Conservation (phyloP, 2,888 invertebrate genomes). For the Thumatha senex region DNA sequence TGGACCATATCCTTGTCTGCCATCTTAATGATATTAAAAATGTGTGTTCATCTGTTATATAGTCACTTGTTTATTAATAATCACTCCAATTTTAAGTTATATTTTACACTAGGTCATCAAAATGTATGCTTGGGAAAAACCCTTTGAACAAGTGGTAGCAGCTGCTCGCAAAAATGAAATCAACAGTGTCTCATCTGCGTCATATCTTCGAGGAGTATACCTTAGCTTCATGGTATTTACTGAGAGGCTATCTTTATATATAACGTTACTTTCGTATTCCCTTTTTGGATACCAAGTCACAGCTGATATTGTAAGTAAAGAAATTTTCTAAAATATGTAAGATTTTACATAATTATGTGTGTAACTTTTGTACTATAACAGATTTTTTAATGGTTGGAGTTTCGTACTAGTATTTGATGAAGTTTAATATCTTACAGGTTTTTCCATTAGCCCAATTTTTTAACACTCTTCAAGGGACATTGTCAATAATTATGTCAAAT, state of each 20-base stretch:
- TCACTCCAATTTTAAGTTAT: no score
- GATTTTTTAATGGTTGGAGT: no score
- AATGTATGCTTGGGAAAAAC: constrained; percentile 98
- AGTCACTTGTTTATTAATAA: no score
- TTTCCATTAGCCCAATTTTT: constrained; percentile 86
- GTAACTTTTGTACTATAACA: no score
- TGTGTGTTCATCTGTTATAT: no score
- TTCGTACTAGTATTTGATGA: background rate
- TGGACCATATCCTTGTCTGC: no score
- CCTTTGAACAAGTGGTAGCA: constrained; percentile 92
- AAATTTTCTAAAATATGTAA: background rate
- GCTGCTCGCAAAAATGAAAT: constrained; percentile 88
- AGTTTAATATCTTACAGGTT: constrained; percentile 66
- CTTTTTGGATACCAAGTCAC: constrained; percentile 85
- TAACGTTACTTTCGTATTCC: constrained; percentile 90
- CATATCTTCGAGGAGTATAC: constrained; percentile 86
- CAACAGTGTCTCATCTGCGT: constrained; percentile 84
- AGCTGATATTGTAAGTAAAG: constrained; percentile 78
- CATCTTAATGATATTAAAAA: no score
- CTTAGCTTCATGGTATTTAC: constrained; percentile 91
- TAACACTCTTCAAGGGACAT: constrained; percentile 84
- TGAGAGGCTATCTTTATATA: constrained; percentile 91
- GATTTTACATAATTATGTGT: no score
- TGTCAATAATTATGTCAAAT: constrained; percentile 85
- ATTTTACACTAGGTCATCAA: constrained; percentile 89